Evolutionary conservation across 1,140 invertebrate genomes (phyloP), one percentile per base, ranked within the genome.

Genomic region (Neotoxoptera formosana): DNA sequence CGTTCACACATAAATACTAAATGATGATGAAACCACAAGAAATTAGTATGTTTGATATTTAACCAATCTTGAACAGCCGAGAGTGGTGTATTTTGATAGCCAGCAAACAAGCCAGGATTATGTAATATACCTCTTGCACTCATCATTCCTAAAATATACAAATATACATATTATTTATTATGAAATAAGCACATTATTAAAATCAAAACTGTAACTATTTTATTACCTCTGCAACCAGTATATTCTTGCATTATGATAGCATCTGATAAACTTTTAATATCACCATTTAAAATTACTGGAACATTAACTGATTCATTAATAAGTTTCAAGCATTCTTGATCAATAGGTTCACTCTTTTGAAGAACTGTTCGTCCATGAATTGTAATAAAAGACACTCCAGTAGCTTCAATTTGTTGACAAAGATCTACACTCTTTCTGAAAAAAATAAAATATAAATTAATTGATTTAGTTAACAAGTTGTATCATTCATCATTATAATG

Each of bases 261-360:
- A 96, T 98, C 97, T 34, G 96, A 94, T 94, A 98, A 95, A 87
- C 95, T 96, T 94, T 97, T 98, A 2, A 99, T 96, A 95, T 98
- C 98, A 93, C 99, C 99, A 96, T 99, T 99, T 3, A 98, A 98
- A 94, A 99, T 96, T 1, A 99, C 95, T 23, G 99, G 99, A 94
- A 99, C 96, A 81, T 95, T 94, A 2, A 99, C 94, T 93, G 96
- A 96, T 91, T 97, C 96, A 94, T 96, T 97, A n/a, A 99, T 96
- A 17, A 96, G 95, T 95, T 96, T 96, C 86, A 99, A 96, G 45
- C 96, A 96, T 56, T 97, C 96, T 67, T 97, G 94, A 95, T 99
- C 96, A 4, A 99, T 97, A 89, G 97, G 97, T 94, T 97, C 97
- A 87, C 97, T 96, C 95, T 98, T 97, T 95, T 99, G 97, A 45